Base-by-base conservation (phyloP, 2,797 vertebrate genomes). In the Pteropus rufus region DNA sequence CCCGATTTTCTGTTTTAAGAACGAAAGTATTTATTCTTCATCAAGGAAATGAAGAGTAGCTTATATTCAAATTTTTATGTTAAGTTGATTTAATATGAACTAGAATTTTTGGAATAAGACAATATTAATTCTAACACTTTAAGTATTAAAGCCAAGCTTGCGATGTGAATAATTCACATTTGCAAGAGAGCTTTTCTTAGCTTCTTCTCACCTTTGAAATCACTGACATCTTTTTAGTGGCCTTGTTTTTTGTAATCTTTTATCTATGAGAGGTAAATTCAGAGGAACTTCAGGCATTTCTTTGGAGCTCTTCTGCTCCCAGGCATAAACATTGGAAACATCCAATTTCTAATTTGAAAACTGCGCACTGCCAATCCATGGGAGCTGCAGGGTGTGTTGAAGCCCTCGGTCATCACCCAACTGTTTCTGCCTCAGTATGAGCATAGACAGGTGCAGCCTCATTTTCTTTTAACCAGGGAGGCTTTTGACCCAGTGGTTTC, bases 31-130 rank as follows among this genome's bases (percentile, higher is more conserved):
- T 88, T 90, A 80, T 72, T 92, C 77, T 84, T 86, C 54, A 93
- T 36, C 34, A 88, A 91, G 49, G 89, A 72, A 94, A 72, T 64
- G 49, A 86, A 89, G 69, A 93, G 12, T 72, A 62, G 31, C 60
- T 67, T 79, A 79, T 70, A 93, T 69, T 95, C 19, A 46, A 80
- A 54, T 60, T 84, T 94, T 86, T 65, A 70, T 58, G 49, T 26
- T 73, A 60, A 82, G 21, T 86, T 91, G 46, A 91, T 88, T 96
- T 97, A 86, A 76, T 65, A 75, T 79, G 76, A 95, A 91, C 77
- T 93, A 86, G 44, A 86, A 73, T 79, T 96, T 91, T 70, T 86
- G 94, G 73, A 97, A 64, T 58, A 92, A 94, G 82, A 65, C 16
- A 81, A 85, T 69, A 80, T 36, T 24, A 72, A 94, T 94, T 88